Conservation (phyloP, 2,113 vertebrate genomes). For the Neoarius graeffei region DNA sequence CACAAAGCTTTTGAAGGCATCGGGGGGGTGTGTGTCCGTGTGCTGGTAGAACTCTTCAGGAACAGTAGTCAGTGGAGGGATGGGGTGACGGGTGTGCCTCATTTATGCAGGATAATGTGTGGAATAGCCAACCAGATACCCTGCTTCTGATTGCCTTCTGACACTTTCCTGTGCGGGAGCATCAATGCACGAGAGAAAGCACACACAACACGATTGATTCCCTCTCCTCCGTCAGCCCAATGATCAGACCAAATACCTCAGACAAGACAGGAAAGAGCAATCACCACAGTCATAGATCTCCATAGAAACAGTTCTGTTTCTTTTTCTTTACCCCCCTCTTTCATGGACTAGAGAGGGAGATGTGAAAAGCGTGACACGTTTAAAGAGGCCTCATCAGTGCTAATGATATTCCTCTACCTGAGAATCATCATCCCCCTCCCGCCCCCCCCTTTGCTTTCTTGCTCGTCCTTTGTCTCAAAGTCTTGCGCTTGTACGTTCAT, state of each 20-base stretch:
- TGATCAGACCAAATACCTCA: conserved; percentile 61
- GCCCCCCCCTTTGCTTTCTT: not conserved
- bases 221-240: conserved; percentile 48
- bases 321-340: conserved; percentile 6
- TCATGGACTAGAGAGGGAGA: conserved; percentile 3
- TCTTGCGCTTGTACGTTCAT: conserved; percentile 3
- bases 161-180: not conserved
- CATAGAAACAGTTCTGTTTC: conserved; percentile 24
- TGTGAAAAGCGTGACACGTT: conserved; percentile 29
- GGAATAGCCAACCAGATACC: not conserved
- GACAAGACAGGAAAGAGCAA: not conserved
- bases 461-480: conserved; percentile 5
- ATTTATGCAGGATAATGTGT: not conserved
- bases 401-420: conserved; percentile 47
- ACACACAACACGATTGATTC: conserved; percentile 21
- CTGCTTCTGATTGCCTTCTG: not conserved
- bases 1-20: conserved; percentile 17
- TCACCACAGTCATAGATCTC: not conserved
- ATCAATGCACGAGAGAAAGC: not conserved
- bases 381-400: conserved; percentile 30
- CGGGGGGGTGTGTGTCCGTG: not conserved
- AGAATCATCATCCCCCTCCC: conserved; percentile 18
- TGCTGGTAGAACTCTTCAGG: conserved; percentile 12
- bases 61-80: not conserved
- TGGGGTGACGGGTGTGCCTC: not conserved